Base-by-base conservation (phyloP, 2,113 vertebrate genomes). In the Pristiophorus japonicus region DNA sequence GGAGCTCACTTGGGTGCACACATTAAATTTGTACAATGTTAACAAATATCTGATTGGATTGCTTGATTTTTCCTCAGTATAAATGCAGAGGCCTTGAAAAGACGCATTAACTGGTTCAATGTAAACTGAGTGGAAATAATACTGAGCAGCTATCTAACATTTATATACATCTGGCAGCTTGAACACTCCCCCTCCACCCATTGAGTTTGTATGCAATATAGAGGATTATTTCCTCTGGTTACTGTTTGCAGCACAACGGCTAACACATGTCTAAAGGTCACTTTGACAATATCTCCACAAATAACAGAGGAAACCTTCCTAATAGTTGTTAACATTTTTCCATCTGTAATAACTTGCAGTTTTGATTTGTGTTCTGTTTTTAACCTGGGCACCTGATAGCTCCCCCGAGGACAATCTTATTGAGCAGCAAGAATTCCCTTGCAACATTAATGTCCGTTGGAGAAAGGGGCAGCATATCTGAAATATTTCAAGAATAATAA, bases 351-450 rank as follows among this genome's bases (percentile, higher is more conserved):
- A 88, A 55, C 45, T 88, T 88, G 22, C 24, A 27, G 10, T 88
- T 55, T 88, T 88, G 85, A 88, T 30, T 88, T 55, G 47, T 81
- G 78, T 20, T 87, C 85, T 88, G 20, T 47, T 88, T 81, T 81
- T 81, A 81, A 88, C 47, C 45, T 51, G 30, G 85, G 45, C 42
- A 55, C 47, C 85, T 88, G 47, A 30, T 55, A 88, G 45, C 47
- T 55, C 47, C 85, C 51, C 30, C 6, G 78, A 90, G 51, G 51
- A 16, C 51, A 59, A 90, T 90, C 27, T 90, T 3, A 59, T 12
- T 34, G 30, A 11, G 30, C 51, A 90, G 51, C 34, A 59, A 62
- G 27, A 11, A 16, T 34, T 34, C 4, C 24, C 51, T 27, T 90
- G 51, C 14, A 16, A 12, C 87, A n/a, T 55, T 88, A 88, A 88